Conservation (phyloP, 92 coral and sea anemone species). For the Epizoanthus stellaris region DNA sequence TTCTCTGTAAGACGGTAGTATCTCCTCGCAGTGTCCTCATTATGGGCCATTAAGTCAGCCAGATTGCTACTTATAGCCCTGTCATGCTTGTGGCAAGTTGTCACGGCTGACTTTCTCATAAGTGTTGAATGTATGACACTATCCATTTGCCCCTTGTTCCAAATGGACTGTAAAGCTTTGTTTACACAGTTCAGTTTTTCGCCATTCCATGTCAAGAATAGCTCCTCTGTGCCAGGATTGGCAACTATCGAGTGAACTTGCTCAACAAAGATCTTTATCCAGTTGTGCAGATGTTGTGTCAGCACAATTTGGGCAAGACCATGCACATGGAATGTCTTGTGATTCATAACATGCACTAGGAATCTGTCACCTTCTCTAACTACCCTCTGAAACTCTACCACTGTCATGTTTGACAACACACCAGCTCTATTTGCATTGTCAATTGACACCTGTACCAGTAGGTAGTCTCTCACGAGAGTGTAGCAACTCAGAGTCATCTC, state of each 20-base stretch:
- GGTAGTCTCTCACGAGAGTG: conserved; percentile 59
- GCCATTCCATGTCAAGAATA: conserved; percentile 63
- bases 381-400: conserved; percentile 40
- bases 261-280: conserved; percentile 40
- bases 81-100: conserved; percentile 48
- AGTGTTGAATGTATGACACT: conserved; percentile 49
- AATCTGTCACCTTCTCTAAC: conserved; percentile 25
- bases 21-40: conserved; percentile 56
- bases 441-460: conserved; percentile 55
- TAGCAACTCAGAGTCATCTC: conserved; percentile 54
- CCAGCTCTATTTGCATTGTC: conserved; percentile 75
- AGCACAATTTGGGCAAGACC: conserved; percentile 50
- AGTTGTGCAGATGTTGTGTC: conserved; percentile 46
- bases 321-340: conserved; percentile 63
- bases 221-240: not conserved
- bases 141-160: conserved; percentile 55
- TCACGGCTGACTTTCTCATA: conserved; percentile 56
- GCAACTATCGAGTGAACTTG: conserved; percentile 39
- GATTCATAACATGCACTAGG: conserved; percentile 49
- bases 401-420: conserved; percentile 62
- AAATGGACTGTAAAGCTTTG: conserved; percentile 49
- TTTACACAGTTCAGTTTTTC: conserved; percentile 47
- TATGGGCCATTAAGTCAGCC: conserved; percentile 70
- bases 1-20: conserved; percentile 35
- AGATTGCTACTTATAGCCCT: conserved; percentile 51